Evolutionary conservation across 2,113 vertebrate species (phyloP).

Genomic region (Callaeas wilsoni): DNA sequence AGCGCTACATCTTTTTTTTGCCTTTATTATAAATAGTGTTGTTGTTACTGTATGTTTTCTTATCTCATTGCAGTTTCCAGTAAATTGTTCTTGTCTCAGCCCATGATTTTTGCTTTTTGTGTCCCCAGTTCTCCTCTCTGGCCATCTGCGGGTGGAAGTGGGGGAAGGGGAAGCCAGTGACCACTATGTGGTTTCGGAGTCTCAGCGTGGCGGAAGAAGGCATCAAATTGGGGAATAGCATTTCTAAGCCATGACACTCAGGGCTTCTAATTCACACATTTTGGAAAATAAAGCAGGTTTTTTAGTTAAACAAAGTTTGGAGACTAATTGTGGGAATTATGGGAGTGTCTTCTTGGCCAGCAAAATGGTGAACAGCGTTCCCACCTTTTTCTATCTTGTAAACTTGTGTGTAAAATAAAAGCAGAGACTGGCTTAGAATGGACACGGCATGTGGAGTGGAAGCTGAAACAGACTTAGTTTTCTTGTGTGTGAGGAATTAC

Average conservation of each 20-base stretch:
- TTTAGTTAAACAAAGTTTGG: neutral
- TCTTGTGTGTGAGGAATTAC: neutral
- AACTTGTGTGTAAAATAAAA: neutral
- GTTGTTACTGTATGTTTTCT: neutral
- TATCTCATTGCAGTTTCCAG: neutral
- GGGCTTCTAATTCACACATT: neutral
- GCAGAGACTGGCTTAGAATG: neutral
- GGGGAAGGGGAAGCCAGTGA: neutral
- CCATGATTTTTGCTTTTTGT: neutral
- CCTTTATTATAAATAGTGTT: neutral
- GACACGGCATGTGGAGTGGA: neutral
- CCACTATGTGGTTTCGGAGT: neutral
- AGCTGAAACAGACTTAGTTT: slow-evolving; percentile 20
- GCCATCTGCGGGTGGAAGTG: neutral
- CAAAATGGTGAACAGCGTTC: neutral
- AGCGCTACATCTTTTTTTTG: neutral
- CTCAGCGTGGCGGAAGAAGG: rapidly evolving
- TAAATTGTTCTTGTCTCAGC: neutral
- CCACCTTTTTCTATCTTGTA: neutral
- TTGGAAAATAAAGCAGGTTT: neutral
- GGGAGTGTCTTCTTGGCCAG: neutral
- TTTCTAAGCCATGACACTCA: neutral
- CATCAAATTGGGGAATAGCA: neutral
- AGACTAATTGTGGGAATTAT: neutral
- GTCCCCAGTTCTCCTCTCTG: neutral